These are phyloP conservation scores for Orius laevigatus DNA, from an alignment of 1,140 invertebrate genomes.

Conservation along the genomic window DNA sequence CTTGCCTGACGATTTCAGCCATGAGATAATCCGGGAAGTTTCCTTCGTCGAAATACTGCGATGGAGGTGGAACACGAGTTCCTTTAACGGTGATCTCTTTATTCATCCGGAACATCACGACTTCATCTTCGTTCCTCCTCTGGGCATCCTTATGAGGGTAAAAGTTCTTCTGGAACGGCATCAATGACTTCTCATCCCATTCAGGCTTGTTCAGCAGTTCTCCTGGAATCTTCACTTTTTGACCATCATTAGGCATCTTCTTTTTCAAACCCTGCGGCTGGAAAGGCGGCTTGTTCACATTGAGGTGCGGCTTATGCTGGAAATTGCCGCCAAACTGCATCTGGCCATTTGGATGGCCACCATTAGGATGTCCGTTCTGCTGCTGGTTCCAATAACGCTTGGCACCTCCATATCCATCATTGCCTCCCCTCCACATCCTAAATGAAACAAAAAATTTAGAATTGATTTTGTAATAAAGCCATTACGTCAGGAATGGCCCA, in stretches of 20 bases:
- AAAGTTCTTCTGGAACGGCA: conserved; percentile 81
- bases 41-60: conserved; percentile 74
- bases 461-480: too few relatives aligned
- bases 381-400: conserved; percentile 8
- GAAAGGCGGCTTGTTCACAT: too few relatives aligned
- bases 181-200: conserved; percentile 62
- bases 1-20: conserved; percentile 65
- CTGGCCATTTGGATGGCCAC: background rate
- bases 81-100: conserved; percentile 81
- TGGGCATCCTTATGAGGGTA: conserved; percentile 66
- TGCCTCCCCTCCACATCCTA: conserved; percentile 2
- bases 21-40: conserved; percentile 73
- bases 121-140: conserved; percentile 44
- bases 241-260: conserved; percentile 1
- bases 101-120: conserved; percentile 49
- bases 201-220: conserved; percentile 62
- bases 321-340: background rate
- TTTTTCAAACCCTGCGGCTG: background rate
- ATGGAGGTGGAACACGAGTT: conserved; percentile 64
- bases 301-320: conserved; percentile 1
- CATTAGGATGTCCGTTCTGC: background rate
- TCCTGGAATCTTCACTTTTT: conserved; percentile 42
- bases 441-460: background rate
- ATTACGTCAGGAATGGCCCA: too few relatives aligned
- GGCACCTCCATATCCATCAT: background rate